A percentile compares a stretch with the other conserved stretches of the same genome.
Conservation (phyloP, 2,888 invertebrate species). For the Leuctra nigra region DNA sequence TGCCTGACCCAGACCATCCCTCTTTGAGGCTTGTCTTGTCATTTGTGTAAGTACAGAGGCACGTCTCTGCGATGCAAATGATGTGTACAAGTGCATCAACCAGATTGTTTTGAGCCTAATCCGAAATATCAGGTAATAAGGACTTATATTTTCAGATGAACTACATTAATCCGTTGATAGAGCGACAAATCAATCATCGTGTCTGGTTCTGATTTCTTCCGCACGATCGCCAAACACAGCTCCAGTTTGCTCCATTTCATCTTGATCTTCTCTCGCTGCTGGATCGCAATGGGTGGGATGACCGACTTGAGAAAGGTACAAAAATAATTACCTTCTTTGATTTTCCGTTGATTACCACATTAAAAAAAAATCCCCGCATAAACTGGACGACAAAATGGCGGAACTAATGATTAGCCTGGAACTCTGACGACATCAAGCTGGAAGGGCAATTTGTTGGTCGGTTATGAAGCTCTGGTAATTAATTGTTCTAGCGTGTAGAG, state of each 20-base stretch:
- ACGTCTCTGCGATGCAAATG: too few relatives aligned
- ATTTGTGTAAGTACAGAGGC: too few relatives aligned
- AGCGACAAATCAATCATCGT: background rate
- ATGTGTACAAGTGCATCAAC: too few relatives aligned
- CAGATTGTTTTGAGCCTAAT: too few relatives aligned
- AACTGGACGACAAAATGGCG: too few relatives aligned
- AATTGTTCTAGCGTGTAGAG: conserved; percentile 5
- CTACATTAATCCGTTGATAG: too few relatives aligned
- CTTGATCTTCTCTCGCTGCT: background rate
- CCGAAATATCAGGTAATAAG: too few relatives aligned
- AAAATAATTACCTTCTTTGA: conserved; percentile 19
- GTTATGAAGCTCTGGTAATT: background rate
- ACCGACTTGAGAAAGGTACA: background rate
- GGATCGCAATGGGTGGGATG: background rate
- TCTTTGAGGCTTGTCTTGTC: too few relatives aligned
- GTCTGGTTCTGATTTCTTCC: conserved; percentile 4
- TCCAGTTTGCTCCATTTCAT: conserved; percentile 2
- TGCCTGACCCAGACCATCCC: too few relatives aligned
- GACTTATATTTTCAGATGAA: too few relatives aligned
- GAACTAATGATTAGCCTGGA: too few relatives aligned
- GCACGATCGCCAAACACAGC: background rate
- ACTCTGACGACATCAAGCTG: background rate
- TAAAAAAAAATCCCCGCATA: too few relatives aligned
- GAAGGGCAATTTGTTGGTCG: background rate
- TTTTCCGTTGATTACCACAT: conserved; percentile 20